Evolutionary conservation across 30 jellyfish, hydroid and myxozoan genomes (phyloP), one percentile per base, ranked within the genome.

Genomic region (Mastigias papua): DNA sequence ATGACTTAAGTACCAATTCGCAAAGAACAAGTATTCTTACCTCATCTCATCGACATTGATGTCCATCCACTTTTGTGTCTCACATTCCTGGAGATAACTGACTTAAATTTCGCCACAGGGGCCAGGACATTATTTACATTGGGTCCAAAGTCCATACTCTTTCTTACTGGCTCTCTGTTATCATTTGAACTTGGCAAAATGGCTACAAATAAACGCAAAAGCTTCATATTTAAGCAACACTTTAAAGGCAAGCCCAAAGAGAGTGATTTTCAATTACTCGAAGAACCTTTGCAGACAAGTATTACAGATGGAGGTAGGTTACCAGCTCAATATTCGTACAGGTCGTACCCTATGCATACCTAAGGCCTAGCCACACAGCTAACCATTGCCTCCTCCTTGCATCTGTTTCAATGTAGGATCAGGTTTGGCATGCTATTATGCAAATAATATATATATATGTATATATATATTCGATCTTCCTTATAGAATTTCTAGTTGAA

Each of bases 221-320:
- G 85, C 19, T 86, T 80, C 77, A 48, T 93, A 32, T 81, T 93
- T 29, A 82, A 66, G 76, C 77, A 89, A n/a, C 98, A 93, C 65
- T 93, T 93, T 69, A 80, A 51, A 71, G 98, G 98, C 48, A 75
- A 70, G 78, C 98, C 98, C 3, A 88, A 88, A 88, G 97, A 87
- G 80, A 97, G 84, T 23, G 97, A 93, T 50, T 76, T 93, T 27
- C 85, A 77, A 23, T 33, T 88, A 22, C 71, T 74, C 7, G 98
- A 93, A 63, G 91, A 88, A 32, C 83, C 84, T 9, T 48, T 93
- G 35, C 97, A 93, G 22, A 49, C 81, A 9, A 48, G 76, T n/a
- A 54, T 89, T n/a, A 93, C 96, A 17, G 97, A 93, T 89, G 98
- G 96, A 78, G 98, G 97, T 88, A 6, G 9, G 87, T 63, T 51